Evolutionary conservation across 2,888 invertebrate species (phyloP).

Genomic region (Drosophila atroscutellata): DNA sequence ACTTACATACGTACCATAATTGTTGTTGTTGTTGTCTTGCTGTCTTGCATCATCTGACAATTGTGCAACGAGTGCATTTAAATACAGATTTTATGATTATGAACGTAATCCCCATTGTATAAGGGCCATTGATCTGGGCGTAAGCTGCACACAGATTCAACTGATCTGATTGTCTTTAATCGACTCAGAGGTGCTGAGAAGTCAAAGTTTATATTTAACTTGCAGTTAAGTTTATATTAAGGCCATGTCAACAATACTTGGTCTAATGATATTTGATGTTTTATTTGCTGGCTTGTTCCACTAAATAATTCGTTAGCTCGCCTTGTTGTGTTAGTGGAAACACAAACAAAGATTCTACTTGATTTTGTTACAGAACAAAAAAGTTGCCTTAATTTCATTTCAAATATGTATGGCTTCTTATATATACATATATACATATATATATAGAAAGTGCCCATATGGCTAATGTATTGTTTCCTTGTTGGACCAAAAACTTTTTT

Average conservation of each 20-base stretch:
- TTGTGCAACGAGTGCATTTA: slow-evolving; percentile 60
- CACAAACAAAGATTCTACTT: slow-evolving; percentile 10
- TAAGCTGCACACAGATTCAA: not conserved
- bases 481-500: slow-evolving; percentile 40
- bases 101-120: not conserved
- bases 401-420: slow-evolving; percentile 1
- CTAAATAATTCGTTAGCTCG: not conserved
- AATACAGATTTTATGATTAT: slow-evolving; percentile 44
- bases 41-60: slow-evolving; percentile 56
- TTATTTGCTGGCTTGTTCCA: not conserved
- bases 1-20: slow-evolving; percentile 19
- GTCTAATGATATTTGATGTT: not conserved
- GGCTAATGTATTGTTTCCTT: slow-evolving; percentile 46
- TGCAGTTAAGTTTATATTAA: not conserved
- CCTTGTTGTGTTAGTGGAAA: not conserved
- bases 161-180: not conserved
- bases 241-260: not conserved
- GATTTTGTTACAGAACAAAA: slow-evolving; percentile 10
- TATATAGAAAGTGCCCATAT: slow-evolving; percentile 2
- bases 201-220: not conserved
- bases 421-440: not conserved
- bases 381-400: slow-evolving; percentile 40
- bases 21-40: slow-evolving; percentile 12
- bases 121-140: not conserved
- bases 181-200: not conserved